Evolutionary conservation across 2,113 vertebrate genomes (phyloP).

Genomic region (Thunnus thynnus): DNA sequence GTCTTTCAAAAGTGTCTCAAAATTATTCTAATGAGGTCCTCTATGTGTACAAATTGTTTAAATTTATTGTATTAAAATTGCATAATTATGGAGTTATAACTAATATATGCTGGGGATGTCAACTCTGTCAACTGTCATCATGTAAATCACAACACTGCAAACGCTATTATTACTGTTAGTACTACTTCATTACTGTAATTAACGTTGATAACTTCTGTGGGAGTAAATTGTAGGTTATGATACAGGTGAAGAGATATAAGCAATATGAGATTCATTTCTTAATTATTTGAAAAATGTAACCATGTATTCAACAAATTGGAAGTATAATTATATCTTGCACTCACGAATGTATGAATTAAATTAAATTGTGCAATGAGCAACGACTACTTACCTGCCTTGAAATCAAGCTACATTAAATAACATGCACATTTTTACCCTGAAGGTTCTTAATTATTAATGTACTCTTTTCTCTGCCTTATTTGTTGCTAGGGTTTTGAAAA

Average conservation of each 20-base stretch:
- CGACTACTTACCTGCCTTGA: no score
- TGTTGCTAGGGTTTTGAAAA: no score
- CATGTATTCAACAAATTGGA: background rate
- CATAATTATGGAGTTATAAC: background rate
- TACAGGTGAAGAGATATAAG: no score
- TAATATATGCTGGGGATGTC: background rate
- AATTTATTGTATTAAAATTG: background rate
- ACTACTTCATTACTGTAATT: constrained; percentile 1
- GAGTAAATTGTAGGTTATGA: background rate
- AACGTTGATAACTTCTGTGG: background rate
- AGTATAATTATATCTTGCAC: background rate
- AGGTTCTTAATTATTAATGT: no score
- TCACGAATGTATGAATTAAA: background rate
- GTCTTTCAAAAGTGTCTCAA: background rate
- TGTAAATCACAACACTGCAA: background rate
- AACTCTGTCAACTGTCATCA: background rate
- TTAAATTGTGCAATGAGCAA: background rate
- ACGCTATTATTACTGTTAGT: background rate
- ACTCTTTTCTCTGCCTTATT: no score
- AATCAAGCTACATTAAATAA: no score
- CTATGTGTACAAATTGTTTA: background rate
- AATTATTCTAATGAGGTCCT: background rate
- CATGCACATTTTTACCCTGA: no score
- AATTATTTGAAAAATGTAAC: background rate
- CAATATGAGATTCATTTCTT: background rate